Conservation (phyloP, 2,888 invertebrate genomes). For the Philhelius pedissequus region DNA sequence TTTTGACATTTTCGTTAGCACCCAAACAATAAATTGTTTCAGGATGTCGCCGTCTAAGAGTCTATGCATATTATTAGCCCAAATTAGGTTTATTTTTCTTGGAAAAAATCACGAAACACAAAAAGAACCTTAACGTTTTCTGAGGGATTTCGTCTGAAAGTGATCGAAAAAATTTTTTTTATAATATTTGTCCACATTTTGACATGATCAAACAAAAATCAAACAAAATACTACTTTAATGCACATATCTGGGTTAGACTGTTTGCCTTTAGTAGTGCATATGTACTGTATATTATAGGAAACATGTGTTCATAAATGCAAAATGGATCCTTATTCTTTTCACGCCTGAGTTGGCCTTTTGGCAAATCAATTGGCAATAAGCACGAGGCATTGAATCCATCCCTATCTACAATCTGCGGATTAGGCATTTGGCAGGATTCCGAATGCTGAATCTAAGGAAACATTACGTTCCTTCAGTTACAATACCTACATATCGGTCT, state of each 20-base stretch:
- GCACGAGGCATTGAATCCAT: constrained; percentile 22
- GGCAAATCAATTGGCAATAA: constrained; percentile 41
- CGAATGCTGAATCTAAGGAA: not conserved
- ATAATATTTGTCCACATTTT: too few relatives aligned
- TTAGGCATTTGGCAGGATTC: constrained; percentile 36
- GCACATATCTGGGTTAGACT: not conserved
- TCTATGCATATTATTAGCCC: too few relatives aligned
- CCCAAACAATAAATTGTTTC: too few relatives aligned
- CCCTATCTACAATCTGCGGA: constrained; percentile 40
- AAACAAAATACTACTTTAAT: too few relatives aligned
- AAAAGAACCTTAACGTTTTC: too few relatives aligned
- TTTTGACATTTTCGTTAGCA: too few relatives aligned
- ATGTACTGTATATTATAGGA: not conserved
- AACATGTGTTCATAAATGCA: constrained; percentile 33
- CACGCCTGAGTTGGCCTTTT: constrained; percentile 47
- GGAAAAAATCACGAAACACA: too few relatives aligned
- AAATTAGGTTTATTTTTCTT: too few relatives aligned
- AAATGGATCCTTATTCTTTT: constrained; percentile 24
- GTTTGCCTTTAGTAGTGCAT: not conserved
- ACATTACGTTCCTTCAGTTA: not conserved
- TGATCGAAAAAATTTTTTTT: too few relatives aligned
- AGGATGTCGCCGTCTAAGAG: too few relatives aligned
- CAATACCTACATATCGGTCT: not conserved
- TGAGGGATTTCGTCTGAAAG: too few relatives aligned
- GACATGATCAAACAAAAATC: too few relatives aligned